Base-by-base conservation (phyloP, 2,113 vertebrate genomes). In the Peromyscus leucopus region DNA sequence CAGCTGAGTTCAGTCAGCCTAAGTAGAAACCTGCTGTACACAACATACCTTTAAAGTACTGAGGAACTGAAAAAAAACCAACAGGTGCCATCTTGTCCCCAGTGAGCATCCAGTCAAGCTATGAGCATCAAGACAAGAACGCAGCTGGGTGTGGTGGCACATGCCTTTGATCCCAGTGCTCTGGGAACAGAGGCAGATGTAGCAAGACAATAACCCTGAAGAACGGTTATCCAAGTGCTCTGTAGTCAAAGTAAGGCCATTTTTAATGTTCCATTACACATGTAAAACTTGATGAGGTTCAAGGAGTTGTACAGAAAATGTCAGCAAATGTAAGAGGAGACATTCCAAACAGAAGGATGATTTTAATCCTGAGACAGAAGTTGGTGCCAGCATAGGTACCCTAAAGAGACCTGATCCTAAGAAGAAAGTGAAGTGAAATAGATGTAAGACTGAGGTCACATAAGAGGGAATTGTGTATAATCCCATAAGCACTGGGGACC, bases 201-300 rank as follows among this genome's bases (percentile, higher is more conserved):
- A 48, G 0, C 31, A 69, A 88, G 19, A 86, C 0, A 67, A 31
- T 1, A 7, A 33, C 55, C 42, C 16, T 46, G 71, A 84, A 92
- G 55, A 55, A 78, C 13, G 10, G 2, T 28, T 93, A 72, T 42
- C 55, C 75, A 59, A 80, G 74, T 1, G 19, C 36, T 78, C 75
- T n/a, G 17, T 48, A 75, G 10, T 61, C 88, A 92, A 36, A 90
- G n/a, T 28, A 71, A 17, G 26, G 19, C 42, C 15, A 4, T 57
- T 94, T 36, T 72, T 88, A 79, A 42, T n/a, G 16, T 17, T 71
- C 21, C 24, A 46, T 5, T 65, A 48, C 16, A 22, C 93, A 48
- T 36, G 24, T 46, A 88, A 95, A 76, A 46, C n/a, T 13, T 82
- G 80, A 82, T 94, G 76, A 90, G 28, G 21, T 91, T 90, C 72